Evolutionary conservation across 1,140 invertebrate species (phyloP), one percentile per base, ranked within the genome.

Genomic region (Drosophila serrata): DNA sequence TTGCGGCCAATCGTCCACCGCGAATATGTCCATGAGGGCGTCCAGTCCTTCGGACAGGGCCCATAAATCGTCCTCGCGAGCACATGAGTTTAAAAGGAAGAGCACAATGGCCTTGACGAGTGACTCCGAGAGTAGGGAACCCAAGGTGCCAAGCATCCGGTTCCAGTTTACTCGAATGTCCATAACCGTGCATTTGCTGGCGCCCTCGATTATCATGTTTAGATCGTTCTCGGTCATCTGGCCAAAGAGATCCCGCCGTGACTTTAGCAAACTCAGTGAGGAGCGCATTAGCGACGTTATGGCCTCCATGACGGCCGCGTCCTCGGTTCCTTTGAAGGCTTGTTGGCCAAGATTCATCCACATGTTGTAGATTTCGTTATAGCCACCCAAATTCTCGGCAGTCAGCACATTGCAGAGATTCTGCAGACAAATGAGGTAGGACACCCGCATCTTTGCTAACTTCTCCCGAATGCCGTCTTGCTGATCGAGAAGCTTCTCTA

Each of bases 1-100:
- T 31, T 86, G 69, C 90, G 97, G 95, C 49, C 95, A 95, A 76
- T 96, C 94, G 88, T 97, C 96, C 91, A 97, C 96, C 3, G 95
- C 94, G 92, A 96, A 97, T 42, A 97, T 94, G 91, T 97, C 96
- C 92, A 97, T 95, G 51, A 97, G 81, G 13, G 95, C 94, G 90
- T 97, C 96, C 15, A 97, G 90, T 17, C 95, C 94, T 93, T 97
- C 96, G 27, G 96, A 95, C 13, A 95, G 92, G 0, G 96, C 94
- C 95, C 95, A 96, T 5, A 96, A 93, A 74, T 95, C 94, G 11
- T 84, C 51, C 43, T 92, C 90, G 27, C 74, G 43, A 4, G 78
- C 49, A 17, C 81, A 88, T 2, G 72, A 60, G 45, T 90, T 72
- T 24, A 79, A 6, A 3, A 91, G 74, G 29, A 79, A 79, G 19